phyloP scores from a whole-genome alignment of 2,888 invertebrate species.

The Eupithecia subumbrata region DNA sequence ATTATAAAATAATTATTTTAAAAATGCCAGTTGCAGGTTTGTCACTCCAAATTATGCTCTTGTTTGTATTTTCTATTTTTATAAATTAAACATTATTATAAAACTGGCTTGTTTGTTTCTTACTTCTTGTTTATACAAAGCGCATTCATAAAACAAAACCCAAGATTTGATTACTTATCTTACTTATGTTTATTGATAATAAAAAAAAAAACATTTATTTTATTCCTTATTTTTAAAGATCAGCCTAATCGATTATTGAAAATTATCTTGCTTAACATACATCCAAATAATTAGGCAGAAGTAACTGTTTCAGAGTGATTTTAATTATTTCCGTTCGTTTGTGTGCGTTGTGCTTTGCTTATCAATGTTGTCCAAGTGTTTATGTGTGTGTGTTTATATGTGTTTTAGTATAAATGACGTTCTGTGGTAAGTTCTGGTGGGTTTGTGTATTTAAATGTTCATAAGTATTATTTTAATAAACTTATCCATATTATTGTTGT shows the following conservation, averaged over 20 bases:
- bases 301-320: not conserved
- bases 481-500: not conserved
- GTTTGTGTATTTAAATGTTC: not conserved
- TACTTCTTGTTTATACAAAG: not conserved
- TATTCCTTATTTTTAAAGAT: not conserved
- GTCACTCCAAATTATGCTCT: constrained; percentile 29
- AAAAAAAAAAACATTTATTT: not conserved
- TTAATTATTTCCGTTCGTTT: constrained; percentile 28
- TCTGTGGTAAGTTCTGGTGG: constrained; percentile 44
- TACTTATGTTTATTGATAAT: constrained; percentile 4
- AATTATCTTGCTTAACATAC: not conserved
- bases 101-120: constrained; percentile 35
- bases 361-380: constrained; percentile 32
- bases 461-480: constrained; percentile 13
- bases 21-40: constrained; percentile 1
- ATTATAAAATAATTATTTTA: not conserved
- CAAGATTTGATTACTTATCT: not conserved
- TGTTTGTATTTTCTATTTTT: constrained; percentile 47
- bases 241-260: not conserved
- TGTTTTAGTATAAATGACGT: not conserved
- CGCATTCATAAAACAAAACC: not conserved
- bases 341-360: constrained; percentile 53
- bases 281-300: not conserved
- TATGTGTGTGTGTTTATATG: constrained; percentile 34
- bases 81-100: constrained; percentile 44